Base-by-base conservation (phyloP, 2,888 invertebrate species). In the Spilosoma lubricipeda region DNA sequence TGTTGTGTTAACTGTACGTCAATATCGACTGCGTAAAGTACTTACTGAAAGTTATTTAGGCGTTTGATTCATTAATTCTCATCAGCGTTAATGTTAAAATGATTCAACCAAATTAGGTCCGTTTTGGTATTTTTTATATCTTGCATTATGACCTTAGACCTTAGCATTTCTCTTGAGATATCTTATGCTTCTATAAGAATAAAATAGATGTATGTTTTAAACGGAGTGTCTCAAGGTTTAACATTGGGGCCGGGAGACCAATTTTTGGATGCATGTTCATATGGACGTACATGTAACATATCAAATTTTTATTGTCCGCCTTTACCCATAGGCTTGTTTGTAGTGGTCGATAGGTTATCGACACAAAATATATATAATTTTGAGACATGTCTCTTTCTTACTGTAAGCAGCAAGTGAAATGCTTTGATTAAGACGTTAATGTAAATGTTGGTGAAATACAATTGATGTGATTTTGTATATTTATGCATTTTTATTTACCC, bases 401-500 rank as follows among this genome's bases (percentile, higher is more conserved):
- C 89, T 91, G 92, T 94, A 93, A 94, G 92, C 94, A 91, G 89
- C 92, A 93, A 92, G 88, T 91, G 93, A 93, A 93, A 93, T 93
- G 95, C 94, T 95, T 95, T 90, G 92, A 93, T 93, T 94, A 94
- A 94, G 93, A 93, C 92, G 93, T 95, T 94, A 92, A 91, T 94
- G 93, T 95, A 95, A 93, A 94, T 95, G 95, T 95, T 95, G 95
- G 93, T 95, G 94, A 94, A 95, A 95, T 95, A 95, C 95, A 95
- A 95, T 95, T 94, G 95, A 95, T 95, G 95, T 95, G 95, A 95
- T 94, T 95, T 95, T 95, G 87, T 94, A 95, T 82, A 83, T 74
- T 80, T 84, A 84, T 8, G 91, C 78, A 79, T 84, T 94, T 94
- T 95, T 89, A 93, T 93, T 95, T 91, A 70, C 71, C 75, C 79